Evolutionary conservation across 2,888 invertebrate genomes (phyloP).

Genomic region (Ligdia adustata): DNA sequence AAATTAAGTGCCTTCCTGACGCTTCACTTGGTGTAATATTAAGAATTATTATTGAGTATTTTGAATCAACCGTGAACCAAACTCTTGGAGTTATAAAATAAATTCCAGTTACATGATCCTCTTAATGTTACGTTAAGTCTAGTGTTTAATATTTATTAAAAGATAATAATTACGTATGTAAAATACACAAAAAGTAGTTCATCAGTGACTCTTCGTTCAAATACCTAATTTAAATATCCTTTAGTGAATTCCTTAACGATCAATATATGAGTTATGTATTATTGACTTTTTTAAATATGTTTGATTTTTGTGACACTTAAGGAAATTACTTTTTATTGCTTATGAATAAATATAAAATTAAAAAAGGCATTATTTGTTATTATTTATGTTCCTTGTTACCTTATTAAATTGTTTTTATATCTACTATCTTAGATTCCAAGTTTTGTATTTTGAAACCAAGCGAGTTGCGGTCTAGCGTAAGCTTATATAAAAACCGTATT

Average conservation of each 20-base stretch:
- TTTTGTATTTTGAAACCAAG: no score
- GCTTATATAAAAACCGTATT: no score
- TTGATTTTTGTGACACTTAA: conserved; percentile 72
- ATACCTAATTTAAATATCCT: conserved; percentile 43
- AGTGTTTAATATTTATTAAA: conserved; percentile 12
- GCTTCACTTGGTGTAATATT: not conserved
- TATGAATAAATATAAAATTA: conserved; percentile 79
- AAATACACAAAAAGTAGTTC: conserved; percentile 53
- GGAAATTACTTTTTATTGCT: conserved; percentile 81
- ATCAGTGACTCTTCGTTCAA: conserved; percentile 35
- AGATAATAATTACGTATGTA: no score
- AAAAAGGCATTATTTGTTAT: conserved; percentile 37
- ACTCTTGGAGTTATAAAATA: no score
- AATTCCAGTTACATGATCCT: no score
- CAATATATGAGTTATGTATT: conserved; percentile 60
- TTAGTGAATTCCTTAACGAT: conserved; percentile 63
- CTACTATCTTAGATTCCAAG: no score
- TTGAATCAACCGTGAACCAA: no score
- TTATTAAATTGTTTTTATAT: no score
- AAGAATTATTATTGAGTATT: not conserved
- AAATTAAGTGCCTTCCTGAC: conserved; percentile 71
- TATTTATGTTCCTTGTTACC: conserved; percentile 38
- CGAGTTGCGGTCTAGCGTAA: no score
- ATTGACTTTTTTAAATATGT: conserved; percentile 54
- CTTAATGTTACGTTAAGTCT: not conserved